Conservation (phyloP, 2,888 invertebrate genomes). For the Pandemis heparana region DNA sequence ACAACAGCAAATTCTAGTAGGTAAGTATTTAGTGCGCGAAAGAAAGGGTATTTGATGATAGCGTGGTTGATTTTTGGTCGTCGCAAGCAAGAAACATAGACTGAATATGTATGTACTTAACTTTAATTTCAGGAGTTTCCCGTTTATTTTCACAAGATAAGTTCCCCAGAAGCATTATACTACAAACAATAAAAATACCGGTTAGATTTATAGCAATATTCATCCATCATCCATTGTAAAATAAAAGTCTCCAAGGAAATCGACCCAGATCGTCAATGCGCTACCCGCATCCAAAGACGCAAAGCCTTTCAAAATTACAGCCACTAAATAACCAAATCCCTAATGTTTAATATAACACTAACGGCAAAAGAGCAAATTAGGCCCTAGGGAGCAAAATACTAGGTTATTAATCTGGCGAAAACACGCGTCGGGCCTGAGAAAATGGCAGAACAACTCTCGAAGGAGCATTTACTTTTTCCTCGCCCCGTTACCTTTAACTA, state of each 20-base stretch:
- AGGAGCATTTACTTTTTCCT: slow-evolving; percentile 31
- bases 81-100: neutral
- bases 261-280: neutral
- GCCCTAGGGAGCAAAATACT: slow-evolving; percentile 10
- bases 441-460: slow-evolving; percentile 10
- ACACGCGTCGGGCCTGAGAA: slow-evolving; percentile 18
- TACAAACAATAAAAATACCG: neutral
- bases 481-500: slow-evolving; percentile 23
- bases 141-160: no score
- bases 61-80: no score
- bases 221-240: slow-evolving; percentile 3
- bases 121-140: neutral
- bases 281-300: neutral
- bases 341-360: slow-evolving; percentile 14
- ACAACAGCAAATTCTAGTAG: no score
- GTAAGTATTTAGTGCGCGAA: no score
- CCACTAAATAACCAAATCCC: slow-evolving; percentile 24
- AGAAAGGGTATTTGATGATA: no score
- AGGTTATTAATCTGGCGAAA: slow-evolving; percentile 22
- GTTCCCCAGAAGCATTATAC: neutral
- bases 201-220: neutral
- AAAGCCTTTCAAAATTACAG: neutral
- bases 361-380: slow-evolving; percentile 17
- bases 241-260: slow-evolving; percentile 1
- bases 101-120: neutral